Base-by-base conservation (phyloP, 2,113 vertebrate species). In the Tetrao urogallus region DNA sequence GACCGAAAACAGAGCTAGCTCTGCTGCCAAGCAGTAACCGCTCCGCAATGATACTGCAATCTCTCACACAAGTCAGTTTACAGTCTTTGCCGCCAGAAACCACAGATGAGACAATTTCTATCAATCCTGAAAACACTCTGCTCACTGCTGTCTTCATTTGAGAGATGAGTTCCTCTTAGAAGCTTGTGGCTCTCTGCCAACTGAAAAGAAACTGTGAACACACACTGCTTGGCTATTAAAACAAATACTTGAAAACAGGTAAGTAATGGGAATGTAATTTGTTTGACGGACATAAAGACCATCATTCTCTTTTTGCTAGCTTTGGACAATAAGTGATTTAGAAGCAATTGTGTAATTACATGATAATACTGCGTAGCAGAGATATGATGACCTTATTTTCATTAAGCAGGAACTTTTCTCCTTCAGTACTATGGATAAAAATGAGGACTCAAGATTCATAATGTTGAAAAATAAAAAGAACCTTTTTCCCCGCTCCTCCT, bases 11-110 rank as follows among this genome's bases (percentile, higher is more conserved):
- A 17, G 60, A 25, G 9, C 34, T 38, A 38, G 48, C 50, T 85
- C 75, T 30, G 9, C 27, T 5, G 85, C 28, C n/a, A 24, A 20
- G 27, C 1, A 25, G 42, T 2, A 24, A 40, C 18, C 6, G 1
- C 1, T 11, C 38, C 14, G n/a, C 28, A 56, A 11, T 4, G 3
- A 32, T 2, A 14, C 2, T 4, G 43, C 34, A 47, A 47, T 61
- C 42, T 22, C 54, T 54, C 40, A 10, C 43, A 45, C 6, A 8
- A 17, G 32, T n/a, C 40, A 18, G 32, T 36, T 18, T 17, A 14
- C 42, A 52, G 65, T 43, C 65, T 66, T 56, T 66, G 7, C 11
- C 34, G 57, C 42, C 18, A 1, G 69, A n/a, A 54, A 43, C 70
- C 2, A 47, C 36, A 66, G 75, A 17, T 30, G 54, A 34, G 50